Evolutionary conservation across 2,113 vertebrate genomes (phyloP), one percentile per base, ranked within the genome.

Genomic region (Charadrius vociferus): DNA sequence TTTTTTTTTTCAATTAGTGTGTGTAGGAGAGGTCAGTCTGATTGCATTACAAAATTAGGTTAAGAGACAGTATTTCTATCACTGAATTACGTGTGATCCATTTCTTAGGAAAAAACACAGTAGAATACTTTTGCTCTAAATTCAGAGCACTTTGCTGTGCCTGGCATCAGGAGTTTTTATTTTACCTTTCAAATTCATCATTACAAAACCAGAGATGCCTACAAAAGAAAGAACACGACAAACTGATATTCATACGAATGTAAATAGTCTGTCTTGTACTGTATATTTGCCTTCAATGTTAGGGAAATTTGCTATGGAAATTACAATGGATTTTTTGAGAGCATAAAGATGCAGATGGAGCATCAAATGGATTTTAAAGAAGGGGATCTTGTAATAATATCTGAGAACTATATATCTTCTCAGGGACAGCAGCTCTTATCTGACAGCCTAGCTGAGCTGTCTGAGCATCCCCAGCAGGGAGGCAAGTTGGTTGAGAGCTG

Each of bases 11-110:
- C 93, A 97, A 45, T 95, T 94, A 92, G 92, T 72, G 23, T 67
- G 21, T 88, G 52, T 63, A 88, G 72, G 62, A 95, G 80, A 94
- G 93, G 86, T 87, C 92, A 97, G 41, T 94, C 73, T 86, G 84
- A 72, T 37, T 61, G n/a, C 56, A 86, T 89, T 88, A 81, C 56
- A 86, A 96, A 95, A 97, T 93, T 72, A 91, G 95, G 79, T 94
- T 97, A 82, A 84, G 66, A 94, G 67, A 55, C 59, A 47, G 34
- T 88, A 71, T 97, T 97, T 96, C 80, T 93, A 68, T 68, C 32
- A 29, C 55, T 91, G 91, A 90, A 68, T 36, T 94, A 23, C 26
- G 50, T 66, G 62, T 55, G 71, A 81, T 82, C 62, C 45, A 52
- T 89, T 95, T 94, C 37, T 95, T 70, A 70, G 70, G 66, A 68